Conservation (phyloP, 2,113 vertebrate species). For the Sebastes schlegelii region DNA sequence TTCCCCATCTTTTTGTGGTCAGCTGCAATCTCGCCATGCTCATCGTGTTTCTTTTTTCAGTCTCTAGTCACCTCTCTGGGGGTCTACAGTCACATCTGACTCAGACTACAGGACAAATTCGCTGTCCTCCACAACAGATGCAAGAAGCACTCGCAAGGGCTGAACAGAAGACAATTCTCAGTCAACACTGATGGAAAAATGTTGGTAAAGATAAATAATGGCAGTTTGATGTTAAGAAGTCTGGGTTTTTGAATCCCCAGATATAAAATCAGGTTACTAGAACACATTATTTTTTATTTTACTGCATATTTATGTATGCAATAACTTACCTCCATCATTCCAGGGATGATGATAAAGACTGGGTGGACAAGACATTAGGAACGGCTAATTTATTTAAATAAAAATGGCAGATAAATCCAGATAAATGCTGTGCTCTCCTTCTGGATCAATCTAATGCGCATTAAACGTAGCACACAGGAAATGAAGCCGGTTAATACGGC, state of each 20-base stretch:
- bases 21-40: background rate
- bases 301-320: background rate
- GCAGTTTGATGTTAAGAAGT: background rate
- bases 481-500: background rate
- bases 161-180: background rate
- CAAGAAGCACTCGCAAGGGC: background rate
- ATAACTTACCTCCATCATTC: background rate
- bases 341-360: background rate
- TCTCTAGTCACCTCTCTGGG: slow-evolving; percentile 10
- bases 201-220: background rate
- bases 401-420: background rate
- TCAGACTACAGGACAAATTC: slow-evolving; percentile 25
- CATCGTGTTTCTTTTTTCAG: background rate
- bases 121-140: background rate
- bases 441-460: background rate
- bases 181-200: background rate
- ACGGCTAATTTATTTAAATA: background rate
- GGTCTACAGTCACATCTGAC: slow-evolving; percentile 39
- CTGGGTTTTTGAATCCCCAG: background rate
- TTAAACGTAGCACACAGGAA: background rate
- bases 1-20: background rate
- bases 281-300: background rate
- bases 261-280: background rate
- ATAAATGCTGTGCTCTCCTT: background rate
- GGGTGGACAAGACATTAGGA: background rate